Conservation (phyloP, 1,140 invertebrate genomes). For the Reticulitermes speratus region DNA sequence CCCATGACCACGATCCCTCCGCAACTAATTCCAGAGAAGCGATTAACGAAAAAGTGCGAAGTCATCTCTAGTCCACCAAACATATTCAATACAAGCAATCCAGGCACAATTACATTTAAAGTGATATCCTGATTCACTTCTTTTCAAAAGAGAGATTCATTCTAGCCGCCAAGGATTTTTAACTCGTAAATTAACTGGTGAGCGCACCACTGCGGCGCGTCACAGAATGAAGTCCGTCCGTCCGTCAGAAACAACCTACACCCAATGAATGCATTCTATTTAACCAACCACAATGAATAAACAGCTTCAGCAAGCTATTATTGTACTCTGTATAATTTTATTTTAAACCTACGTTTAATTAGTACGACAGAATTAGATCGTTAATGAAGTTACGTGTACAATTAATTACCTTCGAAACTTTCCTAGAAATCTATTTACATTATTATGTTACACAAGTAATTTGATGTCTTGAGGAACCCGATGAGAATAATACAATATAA, state of each 20-base stretch:
- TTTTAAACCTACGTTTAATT: not conserved
- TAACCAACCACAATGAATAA: not conserved
- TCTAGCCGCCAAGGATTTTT: constrained; percentile 14
- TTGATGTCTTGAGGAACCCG: not conserved
- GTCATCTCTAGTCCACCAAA: not conserved
- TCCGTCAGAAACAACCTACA: not conserved
- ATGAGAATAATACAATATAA: too few species aligned
- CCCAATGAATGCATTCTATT: constrained; percentile 1
- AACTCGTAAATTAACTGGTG: not conserved
- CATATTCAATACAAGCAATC: constrained; percentile 8
- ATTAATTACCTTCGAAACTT: not conserved
- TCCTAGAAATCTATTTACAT: not conserved
- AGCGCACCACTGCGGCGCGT: not conserved
- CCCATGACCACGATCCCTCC: not conserved
- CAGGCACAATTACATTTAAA: constrained; percentile 1
- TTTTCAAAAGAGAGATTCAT: not conserved
- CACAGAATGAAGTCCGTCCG: not conserved
- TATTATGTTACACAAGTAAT: not conserved
- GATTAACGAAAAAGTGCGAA: not conserved
- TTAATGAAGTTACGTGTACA: constrained; percentile 14
- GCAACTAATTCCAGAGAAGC: constrained; percentile 9
- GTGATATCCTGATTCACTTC: constrained; percentile 15
- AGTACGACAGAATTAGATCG: constrained; percentile 9
- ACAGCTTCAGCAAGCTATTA: not conserved
- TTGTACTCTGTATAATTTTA: not conserved